Evolutionary conservation across 2,113 vertebrate genomes (phyloP).

Genomic region (Notiomystis cincta): DNA sequence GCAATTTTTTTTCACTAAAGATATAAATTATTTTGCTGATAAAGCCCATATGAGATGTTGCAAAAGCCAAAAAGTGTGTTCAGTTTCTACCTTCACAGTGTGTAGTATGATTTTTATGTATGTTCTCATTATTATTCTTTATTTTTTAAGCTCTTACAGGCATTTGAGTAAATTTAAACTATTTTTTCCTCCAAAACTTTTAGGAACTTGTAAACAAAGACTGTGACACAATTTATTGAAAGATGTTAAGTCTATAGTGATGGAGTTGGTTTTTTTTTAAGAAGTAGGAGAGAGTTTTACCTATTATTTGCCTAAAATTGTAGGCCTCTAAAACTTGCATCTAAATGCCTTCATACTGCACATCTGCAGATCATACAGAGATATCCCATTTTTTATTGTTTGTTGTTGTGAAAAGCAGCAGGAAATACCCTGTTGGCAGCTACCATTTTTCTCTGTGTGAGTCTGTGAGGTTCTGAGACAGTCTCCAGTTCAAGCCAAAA

Average conservation of each 20-base stretch:
- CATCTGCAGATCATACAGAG: neutral
- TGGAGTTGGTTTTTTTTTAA: neutral
- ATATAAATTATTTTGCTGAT: neutral
- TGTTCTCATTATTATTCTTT: neutral
- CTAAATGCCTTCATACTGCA: neutral
- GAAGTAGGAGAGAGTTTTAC: neutral
- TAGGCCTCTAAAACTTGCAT: neutral
- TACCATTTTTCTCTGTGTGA: neutral
- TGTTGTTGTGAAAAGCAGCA: neutral
- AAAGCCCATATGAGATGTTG: neutral
- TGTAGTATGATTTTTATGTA: neutral
- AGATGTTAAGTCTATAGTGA: neutral
- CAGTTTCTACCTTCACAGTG: neutral
- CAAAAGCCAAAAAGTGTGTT: neutral
- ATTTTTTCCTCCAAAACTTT: neutral
- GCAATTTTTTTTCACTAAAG: neutral
- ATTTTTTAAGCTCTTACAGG: neutral
- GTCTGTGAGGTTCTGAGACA: neutral
- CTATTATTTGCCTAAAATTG: neutral
- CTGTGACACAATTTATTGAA: neutral
- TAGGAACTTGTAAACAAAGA: neutral
- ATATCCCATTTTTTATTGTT: neutral
- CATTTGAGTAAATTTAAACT: neutral
- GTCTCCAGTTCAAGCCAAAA: neutral
- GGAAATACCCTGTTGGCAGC: neutral